phyloP scores from a whole-genome alignment of 2,797 vertebrate genomes.

The Poecilia wingei region DNA sequence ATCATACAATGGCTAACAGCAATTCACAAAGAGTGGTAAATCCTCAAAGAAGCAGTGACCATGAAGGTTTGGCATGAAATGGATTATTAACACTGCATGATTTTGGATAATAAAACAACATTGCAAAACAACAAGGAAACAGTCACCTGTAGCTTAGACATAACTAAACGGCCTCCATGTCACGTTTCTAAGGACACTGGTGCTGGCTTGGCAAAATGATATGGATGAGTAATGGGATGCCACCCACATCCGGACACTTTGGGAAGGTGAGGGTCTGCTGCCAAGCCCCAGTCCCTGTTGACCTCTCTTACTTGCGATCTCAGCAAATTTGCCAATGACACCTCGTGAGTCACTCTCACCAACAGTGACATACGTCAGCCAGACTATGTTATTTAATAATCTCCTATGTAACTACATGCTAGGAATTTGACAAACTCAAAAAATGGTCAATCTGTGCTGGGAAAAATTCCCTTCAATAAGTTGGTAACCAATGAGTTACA shows the following conservation, averaged over 20 bases:
- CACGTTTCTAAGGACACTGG: conserved; percentile 77
- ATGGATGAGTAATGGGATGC: conserved; percentile 81
- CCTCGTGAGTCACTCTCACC: conserved; percentile 42
- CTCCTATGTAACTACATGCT: conserved; percentile 26
- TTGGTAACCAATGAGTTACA: neutral
- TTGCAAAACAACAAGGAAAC: conserved; percentile 16
- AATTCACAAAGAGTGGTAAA: conserved; percentile 13
- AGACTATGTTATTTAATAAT: conserved; percentile 58
- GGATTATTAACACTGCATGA: conserved; percentile 2
- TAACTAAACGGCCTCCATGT: conserved; percentile 76
- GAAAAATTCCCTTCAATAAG: neutral
- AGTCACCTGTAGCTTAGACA: conserved; percentile 73
- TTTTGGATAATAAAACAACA: conserved; percentile 6
- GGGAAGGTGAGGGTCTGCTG: conserved; percentile 81
- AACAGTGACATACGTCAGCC: conserved; percentile 65
- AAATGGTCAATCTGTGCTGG: neutral
- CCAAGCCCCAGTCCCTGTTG: conserved; percentile 77
- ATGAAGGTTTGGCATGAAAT: conserved; percentile 11
- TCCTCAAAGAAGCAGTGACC: conserved; percentile 12
- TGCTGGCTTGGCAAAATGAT: conserved; percentile 80
- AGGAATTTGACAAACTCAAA: conserved; percentile 4
- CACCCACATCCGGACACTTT: conserved; percentile 75
- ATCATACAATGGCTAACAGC: conserved; percentile 10
- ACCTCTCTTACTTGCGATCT: conserved; percentile 73
- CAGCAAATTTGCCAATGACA: conserved; percentile 72